These are phyloP conservation scores for Mythimna ferrago DNA, from an alignment of 2,888 invertebrate genomes.

Conservation along the genomic window DNA sequence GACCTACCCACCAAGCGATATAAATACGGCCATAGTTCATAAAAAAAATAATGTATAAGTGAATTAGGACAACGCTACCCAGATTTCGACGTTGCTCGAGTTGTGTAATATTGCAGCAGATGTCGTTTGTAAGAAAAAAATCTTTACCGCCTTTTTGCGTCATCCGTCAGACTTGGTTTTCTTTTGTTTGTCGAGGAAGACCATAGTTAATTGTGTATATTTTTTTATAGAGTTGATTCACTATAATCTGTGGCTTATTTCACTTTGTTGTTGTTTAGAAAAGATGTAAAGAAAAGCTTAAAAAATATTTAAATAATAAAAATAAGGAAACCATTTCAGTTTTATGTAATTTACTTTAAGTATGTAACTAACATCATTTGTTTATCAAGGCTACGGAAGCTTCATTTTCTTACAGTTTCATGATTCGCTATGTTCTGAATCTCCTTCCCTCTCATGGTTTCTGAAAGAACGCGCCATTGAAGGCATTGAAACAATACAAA, in stretches of 20 bases:
- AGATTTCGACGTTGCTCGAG: conserved; percentile 57
- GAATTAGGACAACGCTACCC: conserved; percentile 66
- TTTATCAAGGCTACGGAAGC: background rate
- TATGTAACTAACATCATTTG: background rate
- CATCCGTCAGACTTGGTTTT: conserved; percentile 35
- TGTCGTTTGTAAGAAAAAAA: conserved; percentile 64
- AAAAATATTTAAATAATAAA: background rate
- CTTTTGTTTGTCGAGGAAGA: conserved; percentile 49
- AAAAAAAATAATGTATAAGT: conserved; percentile 46
- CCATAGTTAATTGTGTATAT: conserved; percentile 22
- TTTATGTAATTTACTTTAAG: conserved; percentile 2
- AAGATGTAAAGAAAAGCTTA: background rate
- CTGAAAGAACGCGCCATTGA: conserved; percentile 24
- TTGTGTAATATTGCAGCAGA: conserved; percentile 71
- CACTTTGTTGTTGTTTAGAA: background rate
- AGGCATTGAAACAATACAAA: conserved; percentile 27
- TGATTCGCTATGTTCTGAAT: background rate
- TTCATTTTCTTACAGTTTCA: background rate
- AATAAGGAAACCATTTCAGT: background rate
- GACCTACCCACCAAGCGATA: conserved; percentile 44
- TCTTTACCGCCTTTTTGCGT: conserved; percentile 51
- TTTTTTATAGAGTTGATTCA: conserved; percentile 24
- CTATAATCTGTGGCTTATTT: conserved; percentile 16
- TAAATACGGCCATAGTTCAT: conserved; percentile 32
- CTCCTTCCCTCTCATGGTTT: background rate